These are phyloP conservation scores for Callipepla squamata DNA, from an alignment of 2,113 vertebrate species.

Conservation along the genomic window DNA sequence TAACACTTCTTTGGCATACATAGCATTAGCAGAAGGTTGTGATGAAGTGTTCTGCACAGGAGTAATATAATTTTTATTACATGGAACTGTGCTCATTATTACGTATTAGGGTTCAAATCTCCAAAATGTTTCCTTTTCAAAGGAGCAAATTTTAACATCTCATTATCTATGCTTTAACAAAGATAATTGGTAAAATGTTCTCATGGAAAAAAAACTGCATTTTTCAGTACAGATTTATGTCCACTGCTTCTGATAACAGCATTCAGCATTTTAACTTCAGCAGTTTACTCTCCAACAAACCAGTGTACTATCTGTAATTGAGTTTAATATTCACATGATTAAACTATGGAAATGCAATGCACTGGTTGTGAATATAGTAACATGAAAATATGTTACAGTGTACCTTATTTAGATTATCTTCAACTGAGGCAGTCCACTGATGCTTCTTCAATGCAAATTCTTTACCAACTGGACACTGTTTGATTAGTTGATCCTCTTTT, in stretches of 20 bases:
- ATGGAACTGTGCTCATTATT: too few species aligned
- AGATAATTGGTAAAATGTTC: not conserved
- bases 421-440: slow-evolving; percentile 70
- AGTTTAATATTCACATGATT: not conserved
- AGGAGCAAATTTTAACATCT: not conserved
- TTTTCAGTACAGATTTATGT: not conserved
- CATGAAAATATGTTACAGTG: not conserved
- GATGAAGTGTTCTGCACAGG: not conserved
- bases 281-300: not conserved
- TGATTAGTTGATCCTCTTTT: slow-evolving; percentile 70
- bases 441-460: slow-evolving; percentile 76
- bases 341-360: not conserved
- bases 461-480: slow-evolving; percentile 70
- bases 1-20: not conserved
- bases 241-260: not conserved
- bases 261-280: not conserved
- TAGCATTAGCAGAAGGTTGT: not conserved
- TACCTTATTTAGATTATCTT: slow-evolving; percentile 84
- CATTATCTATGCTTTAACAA: not conserved
- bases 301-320: not conserved
- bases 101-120: not conserved
- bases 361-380: not conserved
- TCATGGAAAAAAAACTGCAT: not conserved
- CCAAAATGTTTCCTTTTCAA: not conserved
- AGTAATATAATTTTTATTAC: not conserved